These are phyloP conservation scores for Olivierus martensii DNA, from an alignment of 1,140 invertebrate species.

Conservation along the genomic window DNA sequence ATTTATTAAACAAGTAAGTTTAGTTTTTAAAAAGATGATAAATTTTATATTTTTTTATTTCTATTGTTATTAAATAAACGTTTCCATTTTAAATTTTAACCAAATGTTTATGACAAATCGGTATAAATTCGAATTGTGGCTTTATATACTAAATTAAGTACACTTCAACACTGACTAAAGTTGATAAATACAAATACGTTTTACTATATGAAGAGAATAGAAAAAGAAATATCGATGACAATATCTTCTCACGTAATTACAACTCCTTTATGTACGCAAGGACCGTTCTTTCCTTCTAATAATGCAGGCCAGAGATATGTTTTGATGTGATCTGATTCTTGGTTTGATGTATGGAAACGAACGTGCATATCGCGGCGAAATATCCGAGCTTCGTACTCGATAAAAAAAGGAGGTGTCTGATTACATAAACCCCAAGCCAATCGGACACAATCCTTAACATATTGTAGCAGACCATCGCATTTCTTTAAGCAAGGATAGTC, in stretches of 20 bases:
- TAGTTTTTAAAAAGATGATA: too few species aligned
- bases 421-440: conserved; percentile 49
- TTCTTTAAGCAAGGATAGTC: conserved; percentile 55
- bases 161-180: too few species aligned
- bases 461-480: conserved; percentile 44
- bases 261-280: conserved; percentile 53
- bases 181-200: too few species aligned
- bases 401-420: conserved; percentile 27
- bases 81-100: too few species aligned
- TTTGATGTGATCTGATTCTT: conserved; percentile 40
- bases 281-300: conserved; percentile 42
- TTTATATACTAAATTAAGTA: too few species aligned
- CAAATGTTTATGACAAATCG: too few species aligned
- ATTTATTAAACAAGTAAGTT: too few species aligned
- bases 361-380: conserved; percentile 45
- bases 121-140: too few species aligned
- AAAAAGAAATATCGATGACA: too few species aligned
- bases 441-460: conserved; percentile 46
- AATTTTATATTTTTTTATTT: too few species aligned
- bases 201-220: too few species aligned
- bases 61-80: too few species aligned
- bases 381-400: conserved; percentile 41
- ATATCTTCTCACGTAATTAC: conserved; percentile 42
- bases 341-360: conserved; percentile 47
- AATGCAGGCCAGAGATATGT: conserved; percentile 58